These are phyloP conservation scores for Urocynchramus pylzowi DNA, from an alignment of 2,113 vertebrate genomes.

Conservation along the genomic window DNA sequence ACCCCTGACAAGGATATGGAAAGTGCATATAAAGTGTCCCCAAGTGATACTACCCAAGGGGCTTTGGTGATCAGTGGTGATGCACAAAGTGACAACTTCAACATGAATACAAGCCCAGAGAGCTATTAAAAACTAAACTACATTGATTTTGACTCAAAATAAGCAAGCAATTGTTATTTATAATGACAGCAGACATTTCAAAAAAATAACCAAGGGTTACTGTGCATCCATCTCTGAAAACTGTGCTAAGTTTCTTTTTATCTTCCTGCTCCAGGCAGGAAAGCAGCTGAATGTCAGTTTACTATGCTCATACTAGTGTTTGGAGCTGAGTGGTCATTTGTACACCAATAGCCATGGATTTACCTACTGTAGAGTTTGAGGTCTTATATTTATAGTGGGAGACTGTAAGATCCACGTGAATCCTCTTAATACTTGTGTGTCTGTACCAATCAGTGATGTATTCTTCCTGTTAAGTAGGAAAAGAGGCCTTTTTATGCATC, in stretches of 20 bases:
- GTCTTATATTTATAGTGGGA: background rate
- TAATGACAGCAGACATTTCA: background rate
- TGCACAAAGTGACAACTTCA: background rate
- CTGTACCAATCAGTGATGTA: background rate
- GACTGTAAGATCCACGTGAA: background rate
- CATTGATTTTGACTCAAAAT: background rate
- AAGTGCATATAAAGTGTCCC: background rate
- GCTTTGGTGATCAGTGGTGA: background rate
- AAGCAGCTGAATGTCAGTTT: background rate
- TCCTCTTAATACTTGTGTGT: background rate
- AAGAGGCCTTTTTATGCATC: background rate
- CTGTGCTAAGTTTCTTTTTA: background rate
- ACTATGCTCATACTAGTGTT: background rate
- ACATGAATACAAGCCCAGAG: background rate
- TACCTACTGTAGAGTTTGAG: background rate
- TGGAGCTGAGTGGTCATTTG: background rate
- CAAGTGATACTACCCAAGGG: background rate
- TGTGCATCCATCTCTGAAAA: background rate
- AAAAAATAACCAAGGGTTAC: background rate
- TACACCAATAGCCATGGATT: background rate
- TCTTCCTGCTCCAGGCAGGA: background rate
- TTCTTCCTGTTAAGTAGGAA: background rate
- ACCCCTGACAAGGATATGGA: background rate
- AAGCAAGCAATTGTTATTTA: background rate
- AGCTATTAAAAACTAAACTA: background rate